phyloP scores from a whole-genome alignment of 2,113 vertebrate genomes.

The Gopherus evgoodei region DNA sequence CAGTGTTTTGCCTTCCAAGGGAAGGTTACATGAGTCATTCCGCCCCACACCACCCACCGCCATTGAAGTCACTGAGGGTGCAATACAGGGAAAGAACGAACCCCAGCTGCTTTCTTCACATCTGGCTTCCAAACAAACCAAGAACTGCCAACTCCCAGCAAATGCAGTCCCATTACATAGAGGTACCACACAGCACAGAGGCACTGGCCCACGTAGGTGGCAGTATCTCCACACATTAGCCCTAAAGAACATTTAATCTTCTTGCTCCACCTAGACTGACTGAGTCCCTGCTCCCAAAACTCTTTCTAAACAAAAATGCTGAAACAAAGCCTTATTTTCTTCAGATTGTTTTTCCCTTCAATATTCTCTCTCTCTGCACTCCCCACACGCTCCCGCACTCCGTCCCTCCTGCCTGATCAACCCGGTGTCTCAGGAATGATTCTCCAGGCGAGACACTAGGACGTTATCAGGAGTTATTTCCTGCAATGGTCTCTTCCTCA shows the following conservation, averaged over 20 bases:
- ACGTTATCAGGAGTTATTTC: neutral
- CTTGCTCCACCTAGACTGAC: neutral
- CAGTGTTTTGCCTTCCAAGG: neutral
- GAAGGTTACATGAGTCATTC: neutral
- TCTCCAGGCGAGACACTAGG: neutral
- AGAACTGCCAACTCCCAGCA: neutral
- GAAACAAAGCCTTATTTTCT: neutral
- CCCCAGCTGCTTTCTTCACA: neutral
- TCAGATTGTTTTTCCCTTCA: neutral
- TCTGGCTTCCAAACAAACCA: neutral
- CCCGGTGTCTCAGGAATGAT: neutral
- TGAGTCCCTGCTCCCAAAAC: neutral
- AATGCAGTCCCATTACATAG: neutral
- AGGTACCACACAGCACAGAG: neutral
- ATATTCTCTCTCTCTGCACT: neutral
- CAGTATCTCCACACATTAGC: neutral
- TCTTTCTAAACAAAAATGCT: fast-evolving
- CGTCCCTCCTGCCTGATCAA: neutral
- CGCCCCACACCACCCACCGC: neutral
- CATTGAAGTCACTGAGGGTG: neutral
- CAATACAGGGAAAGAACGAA: fast-evolving
- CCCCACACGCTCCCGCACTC: neutral
- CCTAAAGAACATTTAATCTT: neutral
- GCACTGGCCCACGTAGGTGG: neutral
- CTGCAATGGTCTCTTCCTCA: neutral